phyloP scores from a whole-genome alignment of 2,113 vertebrate species.

The Nothocercus nigrocapillus region DNA sequence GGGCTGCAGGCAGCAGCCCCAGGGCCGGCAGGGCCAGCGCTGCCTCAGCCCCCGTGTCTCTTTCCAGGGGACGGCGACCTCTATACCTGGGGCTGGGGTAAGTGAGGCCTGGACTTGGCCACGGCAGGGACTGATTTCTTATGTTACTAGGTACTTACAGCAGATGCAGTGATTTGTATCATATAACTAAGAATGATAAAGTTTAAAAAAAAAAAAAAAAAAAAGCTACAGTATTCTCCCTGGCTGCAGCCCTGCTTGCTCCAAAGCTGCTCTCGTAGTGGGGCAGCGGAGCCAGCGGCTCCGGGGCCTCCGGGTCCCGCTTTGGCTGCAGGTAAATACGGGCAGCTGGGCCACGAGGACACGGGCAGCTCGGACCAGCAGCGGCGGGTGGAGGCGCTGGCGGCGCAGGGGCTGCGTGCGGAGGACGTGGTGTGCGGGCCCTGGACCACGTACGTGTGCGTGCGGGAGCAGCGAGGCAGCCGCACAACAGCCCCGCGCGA shows the following conservation, averaged over 20 bases:
- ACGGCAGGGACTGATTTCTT: not conserved
- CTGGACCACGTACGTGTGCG: slow-evolving; percentile 90
- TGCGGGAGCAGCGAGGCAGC: not conserved
- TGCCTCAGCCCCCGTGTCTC: not conserved
- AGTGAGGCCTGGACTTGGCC: slow-evolving; percentile 44
- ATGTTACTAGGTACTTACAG: accelerated
- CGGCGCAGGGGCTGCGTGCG: slow-evolving; percentile 63
- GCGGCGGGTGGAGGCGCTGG: slow-evolving; percentile 79
- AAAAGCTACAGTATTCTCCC: too few species aligned
- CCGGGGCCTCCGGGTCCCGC: too few species aligned
- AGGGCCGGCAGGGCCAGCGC: accelerated
- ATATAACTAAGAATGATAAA: too few species aligned
- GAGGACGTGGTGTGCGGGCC: slow-evolving; percentile 86
- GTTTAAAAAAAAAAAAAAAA: too few species aligned
- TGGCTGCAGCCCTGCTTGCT: not conserved
- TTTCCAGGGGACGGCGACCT: slow-evolving; percentile 86
- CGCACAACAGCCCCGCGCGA: accelerated
- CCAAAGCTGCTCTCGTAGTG: too few species aligned
- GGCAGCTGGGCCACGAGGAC: slow-evolving; percentile 89
- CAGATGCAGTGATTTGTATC: accelerated
- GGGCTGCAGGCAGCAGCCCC: not conserved
- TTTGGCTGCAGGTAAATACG: slow-evolving; percentile 85
- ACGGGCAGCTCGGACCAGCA: slow-evolving; percentile 82
- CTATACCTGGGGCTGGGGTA: slow-evolving; percentile 99
- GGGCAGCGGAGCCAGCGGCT: too few species aligned